These are phyloP conservation scores for Napeogenes inachia DNA, from an alignment of 2,888 invertebrate species.

Conservation along the genomic window DNA sequence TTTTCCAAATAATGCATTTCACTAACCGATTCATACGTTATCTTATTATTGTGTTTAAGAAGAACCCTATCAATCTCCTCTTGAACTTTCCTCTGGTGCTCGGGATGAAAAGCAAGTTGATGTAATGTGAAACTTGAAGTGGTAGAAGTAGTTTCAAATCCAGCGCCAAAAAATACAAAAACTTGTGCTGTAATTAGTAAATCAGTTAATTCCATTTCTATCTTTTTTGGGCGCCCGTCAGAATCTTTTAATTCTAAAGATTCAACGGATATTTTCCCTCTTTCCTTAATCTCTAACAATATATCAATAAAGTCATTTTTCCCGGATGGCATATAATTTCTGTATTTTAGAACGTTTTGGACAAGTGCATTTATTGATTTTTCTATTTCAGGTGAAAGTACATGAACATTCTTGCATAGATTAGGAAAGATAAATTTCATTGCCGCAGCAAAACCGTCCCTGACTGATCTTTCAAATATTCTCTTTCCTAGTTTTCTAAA, in stretches of 20 bases:
- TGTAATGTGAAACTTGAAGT: constrained; percentile 70
- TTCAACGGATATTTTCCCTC: constrained; percentile 58
- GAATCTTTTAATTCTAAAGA: constrained; percentile 53
- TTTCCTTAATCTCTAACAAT: constrained; percentile 55
- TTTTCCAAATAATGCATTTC: constrained; percentile 64
- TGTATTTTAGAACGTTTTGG: constrained; percentile 47
- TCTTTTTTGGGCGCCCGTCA: constrained; percentile 52
- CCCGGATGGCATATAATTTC: constrained; percentile 55
- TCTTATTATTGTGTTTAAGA: constrained; percentile 50
- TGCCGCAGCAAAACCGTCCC: constrained; percentile 47
- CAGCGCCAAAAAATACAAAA: constrained; percentile 70
- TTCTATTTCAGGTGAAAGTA: constrained; percentile 54
- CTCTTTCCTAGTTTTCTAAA: constrained; percentile 60
- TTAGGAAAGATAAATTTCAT: constrained; percentile 59
- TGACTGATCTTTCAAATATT: constrained; percentile 53
- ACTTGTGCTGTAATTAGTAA: constrained; percentile 60
- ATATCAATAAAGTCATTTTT: constrained; percentile 66
- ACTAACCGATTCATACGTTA: constrained; percentile 61
- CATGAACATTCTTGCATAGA: constrained; percentile 49
- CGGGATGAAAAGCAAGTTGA: constrained; percentile 64
- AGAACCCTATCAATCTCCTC: constrained; percentile 62
- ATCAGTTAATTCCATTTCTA: constrained; percentile 55
- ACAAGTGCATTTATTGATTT: constrained; percentile 49
- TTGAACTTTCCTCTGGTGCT: constrained; percentile 62
- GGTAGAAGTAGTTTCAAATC: constrained; percentile 74